Percentiles rank a stretch among this genome's conserved stretches.
Conservation (phyloP, 2,888 invertebrate species). For the Lacanobia wlatinum region DNA sequence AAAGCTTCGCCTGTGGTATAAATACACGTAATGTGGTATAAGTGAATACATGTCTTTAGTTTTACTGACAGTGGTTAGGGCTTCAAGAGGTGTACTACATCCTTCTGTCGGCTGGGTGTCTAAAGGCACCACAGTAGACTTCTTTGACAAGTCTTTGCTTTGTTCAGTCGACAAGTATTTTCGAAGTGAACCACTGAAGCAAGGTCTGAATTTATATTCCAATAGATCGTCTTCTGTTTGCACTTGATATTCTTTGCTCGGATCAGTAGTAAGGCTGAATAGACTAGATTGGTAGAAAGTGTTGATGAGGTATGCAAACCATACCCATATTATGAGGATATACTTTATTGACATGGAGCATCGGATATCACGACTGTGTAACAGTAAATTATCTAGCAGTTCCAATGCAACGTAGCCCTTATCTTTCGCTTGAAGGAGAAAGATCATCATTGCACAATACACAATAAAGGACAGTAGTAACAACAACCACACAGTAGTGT, state of each 20-base stretch:
- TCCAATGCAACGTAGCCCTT: constrained; percentile 66
- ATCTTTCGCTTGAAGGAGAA: constrained; percentile 61
- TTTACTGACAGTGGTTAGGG: constrained; percentile 45
- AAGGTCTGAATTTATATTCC: constrained; percentile 70
- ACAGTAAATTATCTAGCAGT: constrained; percentile 70
- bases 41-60: constrained; percentile 39
- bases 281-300: constrained; percentile 74
- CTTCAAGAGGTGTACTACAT: constrained; percentile 46
- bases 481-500: constrained; percentile 69
- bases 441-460: constrained; percentile 66
- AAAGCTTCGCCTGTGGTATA: constrained; percentile 45
- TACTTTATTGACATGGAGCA: constrained; percentile 59
- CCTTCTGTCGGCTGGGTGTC: constrained; percentile 5
- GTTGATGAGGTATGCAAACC: constrained; percentile 74
- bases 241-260: constrained; percentile 73
- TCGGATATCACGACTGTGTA: constrained; percentile 64
- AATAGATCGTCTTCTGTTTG: constrained; percentile 69
- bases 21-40: constrained; percentile 38
- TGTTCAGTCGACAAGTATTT: constrained; percentile 46
- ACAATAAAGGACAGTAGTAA: constrained; percentile 64
- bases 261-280: constrained; percentile 72
- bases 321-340: constrained; percentile 72
- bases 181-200: constrained; percentile 72
- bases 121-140: not conserved
- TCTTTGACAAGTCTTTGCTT: not conserved